Evolutionary conservation across 1,140 invertebrate species (phyloP).

Genomic region (Gryon sp.): DNA sequence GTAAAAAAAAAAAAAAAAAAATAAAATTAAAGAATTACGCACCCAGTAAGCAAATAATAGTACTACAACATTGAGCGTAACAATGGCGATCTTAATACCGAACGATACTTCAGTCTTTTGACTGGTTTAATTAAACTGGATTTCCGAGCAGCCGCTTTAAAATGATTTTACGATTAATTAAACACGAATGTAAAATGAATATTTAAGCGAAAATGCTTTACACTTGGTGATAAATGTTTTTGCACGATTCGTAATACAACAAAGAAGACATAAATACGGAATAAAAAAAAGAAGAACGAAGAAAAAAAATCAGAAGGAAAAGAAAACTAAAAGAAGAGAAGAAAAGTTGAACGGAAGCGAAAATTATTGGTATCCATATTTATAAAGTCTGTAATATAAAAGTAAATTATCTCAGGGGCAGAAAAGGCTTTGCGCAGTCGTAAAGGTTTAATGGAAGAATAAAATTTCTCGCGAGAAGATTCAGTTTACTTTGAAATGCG

Average conservation of each 20-base stretch:
- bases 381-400: constrained; percentile 27
- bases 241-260: no score
- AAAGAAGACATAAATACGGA: no score
- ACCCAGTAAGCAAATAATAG: no score
- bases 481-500: constrained; percentile 21
- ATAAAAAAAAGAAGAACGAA: no score
- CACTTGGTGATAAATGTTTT: constrained; percentile 8
- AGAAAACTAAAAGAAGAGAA: no score
- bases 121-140: constrained; percentile 20
- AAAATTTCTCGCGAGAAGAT: constrained; percentile 18
- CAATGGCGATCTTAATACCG: constrained; percentile 15
- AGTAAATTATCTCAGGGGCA: constrained; percentile 17
- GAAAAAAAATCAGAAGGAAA: no score
- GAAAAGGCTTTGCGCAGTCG: constrained; percentile 9
- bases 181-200: constrained; percentile 15
- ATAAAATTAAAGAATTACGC: no score
- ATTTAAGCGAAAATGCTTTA: constrained; percentile 32
- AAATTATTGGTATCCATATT: constrained; percentile 28
- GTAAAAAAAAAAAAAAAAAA: no score
- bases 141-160: constrained; percentile 5
- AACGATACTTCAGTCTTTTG: neutral
- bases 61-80: no score
- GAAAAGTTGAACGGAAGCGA: constrained; percentile 10
- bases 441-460: constrained; percentile 38
- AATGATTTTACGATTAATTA: constrained; percentile 47